Evolutionary conservation across 2,113 vertebrate species (phyloP).

Genomic region (Channa argus): DNA sequence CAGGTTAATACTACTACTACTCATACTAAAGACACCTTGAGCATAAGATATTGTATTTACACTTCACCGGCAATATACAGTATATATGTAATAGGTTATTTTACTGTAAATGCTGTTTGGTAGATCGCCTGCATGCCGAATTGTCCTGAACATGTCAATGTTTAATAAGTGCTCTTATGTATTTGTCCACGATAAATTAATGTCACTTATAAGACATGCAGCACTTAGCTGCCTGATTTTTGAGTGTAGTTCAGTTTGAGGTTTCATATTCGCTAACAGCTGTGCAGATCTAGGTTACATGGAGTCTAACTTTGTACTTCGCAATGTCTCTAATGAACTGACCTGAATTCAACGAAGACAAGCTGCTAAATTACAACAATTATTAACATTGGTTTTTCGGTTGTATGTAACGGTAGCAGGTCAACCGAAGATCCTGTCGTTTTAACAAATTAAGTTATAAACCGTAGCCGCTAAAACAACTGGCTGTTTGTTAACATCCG

Average conservation of each 20-base stretch:
- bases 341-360: constrained; percentile 32
- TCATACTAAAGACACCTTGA: neutral
- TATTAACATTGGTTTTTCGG: no score
- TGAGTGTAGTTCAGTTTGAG: neutral
- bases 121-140: constrained; percentile 5
- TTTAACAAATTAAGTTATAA: no score
- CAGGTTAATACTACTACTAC: neutral
- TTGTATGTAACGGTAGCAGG: no score
- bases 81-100: neutral
- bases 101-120: neutral
- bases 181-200: neutral
- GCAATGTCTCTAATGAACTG: constrained; percentile 28
- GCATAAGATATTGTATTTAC: neutral
- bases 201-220: neutral
- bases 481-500: neutral
- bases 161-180: no score
- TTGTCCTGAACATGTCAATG: constrained; percentile 1
- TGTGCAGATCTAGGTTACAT: constrained; percentile 14
- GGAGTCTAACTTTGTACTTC: constrained; percentile 25
- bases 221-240: neutral
- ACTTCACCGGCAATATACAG: neutral
- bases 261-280: neutral
- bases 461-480: constrained; percentile 30
- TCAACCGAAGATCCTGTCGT: no score
- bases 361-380: neutral